These are phyloP conservation scores for Brenthis hecate DNA, from an alignment of 2,888 invertebrate genomes.

Conservation along the genomic window DNA sequence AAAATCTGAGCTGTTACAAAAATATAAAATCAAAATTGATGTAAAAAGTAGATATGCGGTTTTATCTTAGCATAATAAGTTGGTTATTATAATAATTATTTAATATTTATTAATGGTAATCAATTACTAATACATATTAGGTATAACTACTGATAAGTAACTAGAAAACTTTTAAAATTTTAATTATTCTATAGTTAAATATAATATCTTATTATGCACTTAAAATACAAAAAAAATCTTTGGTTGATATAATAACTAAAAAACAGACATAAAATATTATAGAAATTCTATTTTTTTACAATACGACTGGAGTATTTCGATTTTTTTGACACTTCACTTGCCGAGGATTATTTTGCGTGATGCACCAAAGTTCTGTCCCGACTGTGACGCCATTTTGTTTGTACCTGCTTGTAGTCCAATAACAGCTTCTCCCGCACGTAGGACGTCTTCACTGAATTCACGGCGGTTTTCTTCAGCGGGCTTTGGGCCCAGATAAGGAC, in stretches of 20 bases:
- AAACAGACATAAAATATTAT: background rate
- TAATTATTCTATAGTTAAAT: no score
- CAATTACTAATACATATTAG: no score
- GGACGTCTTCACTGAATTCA: constrained; percentile 90
- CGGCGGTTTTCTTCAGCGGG: constrained; percentile 93
- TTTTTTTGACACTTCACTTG: constrained; percentile 74
- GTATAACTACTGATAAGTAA: no score
- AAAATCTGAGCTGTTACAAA: no score
- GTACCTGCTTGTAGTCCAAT: constrained; percentile 94
- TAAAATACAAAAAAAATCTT: background rate
- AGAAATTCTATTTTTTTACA: background rate
- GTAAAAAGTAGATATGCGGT: no score
- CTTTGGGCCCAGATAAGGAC: constrained; percentile 91
- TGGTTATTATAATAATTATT: no score
- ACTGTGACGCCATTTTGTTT: constrained; percentile 92
- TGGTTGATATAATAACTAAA: background rate
- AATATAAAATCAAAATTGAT: no score
- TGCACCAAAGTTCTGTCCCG: constrained; percentile 94
- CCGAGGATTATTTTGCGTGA: constrained; percentile 91
- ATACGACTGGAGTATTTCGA: background rate
- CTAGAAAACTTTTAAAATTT: no score
- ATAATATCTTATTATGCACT: no score
- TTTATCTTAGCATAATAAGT: no score
- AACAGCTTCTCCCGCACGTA: constrained; percentile 91
- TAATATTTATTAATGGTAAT: no score